A percentile compares a stretch with the other conserved stretches of the same genome.
Evolutionary conservation across 2,888 invertebrate species (phyloP).

Genomic region (Lasius fuliginosus): DNA sequence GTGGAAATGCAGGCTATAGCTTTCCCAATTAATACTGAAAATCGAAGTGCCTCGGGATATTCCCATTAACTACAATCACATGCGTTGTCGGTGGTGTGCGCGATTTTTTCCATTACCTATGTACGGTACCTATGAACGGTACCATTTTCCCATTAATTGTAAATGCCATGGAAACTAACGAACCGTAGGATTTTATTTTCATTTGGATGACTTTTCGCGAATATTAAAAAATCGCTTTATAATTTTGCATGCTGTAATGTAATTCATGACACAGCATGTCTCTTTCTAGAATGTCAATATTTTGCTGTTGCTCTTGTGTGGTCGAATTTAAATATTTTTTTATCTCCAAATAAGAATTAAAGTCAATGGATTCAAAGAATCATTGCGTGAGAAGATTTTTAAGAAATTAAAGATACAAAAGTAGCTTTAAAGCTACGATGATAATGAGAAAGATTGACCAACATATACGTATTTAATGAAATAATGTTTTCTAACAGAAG

Average conservation of each 20-base stretch:
- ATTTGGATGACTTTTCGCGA: neutral
- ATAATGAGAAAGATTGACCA: neutral
- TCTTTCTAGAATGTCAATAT: neutral
- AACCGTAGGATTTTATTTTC: conserved; percentile 34
- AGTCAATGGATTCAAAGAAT: neutral
- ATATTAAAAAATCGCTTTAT: conserved; percentile 15
- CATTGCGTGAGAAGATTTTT: neutral
- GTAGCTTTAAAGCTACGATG: neutral
- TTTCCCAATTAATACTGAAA: conserved; percentile 71
- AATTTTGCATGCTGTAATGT: neutral
- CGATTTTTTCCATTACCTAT: conserved; percentile 61
- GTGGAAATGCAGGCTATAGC: conserved; percentile 55
- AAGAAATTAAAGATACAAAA: neutral
- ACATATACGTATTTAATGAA: neutral
- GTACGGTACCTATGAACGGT: conserved; percentile 50
- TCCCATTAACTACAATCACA: conserved; percentile 68
- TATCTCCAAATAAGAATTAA: neutral
- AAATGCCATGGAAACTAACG: conserved; percentile 6
- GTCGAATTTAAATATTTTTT: neutral
- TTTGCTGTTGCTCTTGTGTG: neutral
- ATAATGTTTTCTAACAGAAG: neutral
- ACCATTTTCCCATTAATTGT: conserved; percentile 67
- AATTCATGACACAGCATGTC: neutral
- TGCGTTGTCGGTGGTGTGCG: conserved; percentile 29
- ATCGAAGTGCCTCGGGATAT: conserved; percentile 61